These are phyloP conservation scores for Ctenosaura bakeri DNA, from an alignment of 2,797 vertebrate genomes.

Conservation along the genomic window DNA sequence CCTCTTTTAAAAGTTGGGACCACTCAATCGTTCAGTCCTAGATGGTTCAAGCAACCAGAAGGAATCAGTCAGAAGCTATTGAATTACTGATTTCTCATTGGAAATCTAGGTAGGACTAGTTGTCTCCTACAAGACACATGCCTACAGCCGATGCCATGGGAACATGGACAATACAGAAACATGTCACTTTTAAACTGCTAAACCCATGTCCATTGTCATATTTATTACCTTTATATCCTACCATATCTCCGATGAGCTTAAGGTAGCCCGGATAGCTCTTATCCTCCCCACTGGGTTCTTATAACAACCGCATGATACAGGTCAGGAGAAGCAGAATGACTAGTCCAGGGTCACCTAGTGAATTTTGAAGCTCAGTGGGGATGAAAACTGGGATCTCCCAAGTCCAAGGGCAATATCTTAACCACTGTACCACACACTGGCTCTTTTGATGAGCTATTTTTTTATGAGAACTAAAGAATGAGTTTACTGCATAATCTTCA, in stretches of 20 bases:
- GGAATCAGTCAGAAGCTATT: background rate
- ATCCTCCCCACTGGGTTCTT: background rate
- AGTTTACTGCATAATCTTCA: conserved; percentile 47
- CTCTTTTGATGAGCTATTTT: background rate
- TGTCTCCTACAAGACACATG: no score
- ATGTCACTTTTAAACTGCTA: conserved; percentile 13
- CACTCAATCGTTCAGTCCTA: background rate
- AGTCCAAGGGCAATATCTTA: background rate
- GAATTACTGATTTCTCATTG: background rate
- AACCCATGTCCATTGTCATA: background rate
- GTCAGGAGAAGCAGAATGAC: background rate
- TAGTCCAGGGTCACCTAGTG: background rate
- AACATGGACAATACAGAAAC: background rate
- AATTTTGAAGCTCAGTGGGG: background rate
- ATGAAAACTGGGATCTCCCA: background rate
- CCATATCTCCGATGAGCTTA: background rate
- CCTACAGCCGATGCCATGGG: no score
- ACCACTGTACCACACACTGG: background rate
- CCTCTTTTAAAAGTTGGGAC: conserved; percentile 28
- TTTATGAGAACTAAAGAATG: conserved; percentile 19
- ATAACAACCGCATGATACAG: background rate
- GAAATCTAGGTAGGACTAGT: no score
- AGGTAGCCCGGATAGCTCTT: background rate
- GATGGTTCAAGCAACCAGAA: conserved; percentile 22
- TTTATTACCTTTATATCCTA: background rate